Evolutionary conservation across 2,113 vertebrate genomes (phyloP).

Genomic region (Apteryx owenii): DNA sequence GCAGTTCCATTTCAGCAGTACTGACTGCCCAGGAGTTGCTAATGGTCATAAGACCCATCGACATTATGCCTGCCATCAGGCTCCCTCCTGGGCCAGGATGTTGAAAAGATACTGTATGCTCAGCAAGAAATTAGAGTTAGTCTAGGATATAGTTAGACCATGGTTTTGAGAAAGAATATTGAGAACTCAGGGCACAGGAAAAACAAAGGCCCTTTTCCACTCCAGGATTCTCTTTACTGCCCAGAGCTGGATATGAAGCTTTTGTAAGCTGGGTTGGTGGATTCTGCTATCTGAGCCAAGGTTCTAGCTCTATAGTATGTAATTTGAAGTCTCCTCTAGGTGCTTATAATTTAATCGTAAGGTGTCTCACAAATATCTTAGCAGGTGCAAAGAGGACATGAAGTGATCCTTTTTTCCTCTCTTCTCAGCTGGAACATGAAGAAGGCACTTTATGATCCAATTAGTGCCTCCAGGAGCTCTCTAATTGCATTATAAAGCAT

Average conservation of each 20-base stretch:
- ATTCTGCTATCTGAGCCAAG: background rate
- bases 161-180: background rate
- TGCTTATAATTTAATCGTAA: conserved; percentile 65
- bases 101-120: conserved; percentile 7
- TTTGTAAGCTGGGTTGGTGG: background rate
- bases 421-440: conserved; percentile 61
- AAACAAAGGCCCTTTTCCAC: conserved; percentile 17
- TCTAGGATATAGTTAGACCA: background rate
- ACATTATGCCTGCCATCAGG: background rate
- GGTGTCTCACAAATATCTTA: conserved; percentile 61
- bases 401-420: conserved; percentile 63
- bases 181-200: background rate
- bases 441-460: conserved; percentile 71
- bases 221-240: background rate
- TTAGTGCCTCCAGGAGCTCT: conserved; percentile 68
- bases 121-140: conserved; percentile 33
- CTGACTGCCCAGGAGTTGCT: conserved; percentile 13
- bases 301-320: conserved; percentile 33
- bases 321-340: conserved; percentile 55
- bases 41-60: background rate
- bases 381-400: conserved; percentile 46
- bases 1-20: conserved; percentile 14
- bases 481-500: conserved; percentile 71
- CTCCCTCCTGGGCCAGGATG: background rate
- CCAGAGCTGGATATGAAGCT: background rate